Conservation (phyloP, 2,888 invertebrate genomes). For the Zele albiditarsus region DNA sequence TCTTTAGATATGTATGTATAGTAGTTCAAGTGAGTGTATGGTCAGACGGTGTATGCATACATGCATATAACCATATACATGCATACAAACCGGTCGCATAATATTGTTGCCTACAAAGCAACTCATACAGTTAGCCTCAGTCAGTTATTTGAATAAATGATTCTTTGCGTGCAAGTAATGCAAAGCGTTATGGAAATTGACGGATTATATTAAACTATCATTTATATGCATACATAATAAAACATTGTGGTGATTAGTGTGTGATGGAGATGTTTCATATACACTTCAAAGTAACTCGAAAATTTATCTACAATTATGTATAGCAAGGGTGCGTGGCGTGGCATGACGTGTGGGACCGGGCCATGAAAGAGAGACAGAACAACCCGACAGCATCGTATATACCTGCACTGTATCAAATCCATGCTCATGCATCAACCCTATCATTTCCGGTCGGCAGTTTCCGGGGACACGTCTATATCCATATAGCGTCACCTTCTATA, state of each 20-base stretch:
- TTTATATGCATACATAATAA: not conserved
- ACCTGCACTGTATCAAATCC: slow-evolving; percentile 53
- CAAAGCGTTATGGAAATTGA: slow-evolving; percentile 10
- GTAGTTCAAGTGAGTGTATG: too few species aligned
- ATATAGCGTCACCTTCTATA: slow-evolving; percentile 46
- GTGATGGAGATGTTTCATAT: slow-evolving; percentile 28
- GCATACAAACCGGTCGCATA: not conserved
- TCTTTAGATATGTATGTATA: not conserved
- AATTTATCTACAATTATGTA: slow-evolving; percentile 22
- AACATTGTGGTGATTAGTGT: slow-evolving; percentile 8
- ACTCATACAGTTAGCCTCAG: slow-evolving; percentile 12
- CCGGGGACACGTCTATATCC: slow-evolving; percentile 30
- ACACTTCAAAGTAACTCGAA: slow-evolving; percentile 11
- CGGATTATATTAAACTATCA: not conserved
- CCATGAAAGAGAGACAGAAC: not conserved
- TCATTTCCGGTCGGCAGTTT: slow-evolving; percentile 53
- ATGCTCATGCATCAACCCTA: slow-evolving; percentile 53
- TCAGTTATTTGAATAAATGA: slow-evolving; percentile 31
- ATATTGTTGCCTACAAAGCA: slow-evolving; percentile 4
- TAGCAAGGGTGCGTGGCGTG: slow-evolving; percentile 1
- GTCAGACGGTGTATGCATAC: not conserved
- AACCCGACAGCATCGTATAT: slow-evolving; percentile 5
- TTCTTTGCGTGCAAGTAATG: slow-evolving; percentile 26
- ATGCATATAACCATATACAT: not conserved
- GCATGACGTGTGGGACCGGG: not conserved